Evolutionary conservation across 2,888 invertebrate genomes (phyloP).

Genomic region (Orgyia antiqua): DNA sequence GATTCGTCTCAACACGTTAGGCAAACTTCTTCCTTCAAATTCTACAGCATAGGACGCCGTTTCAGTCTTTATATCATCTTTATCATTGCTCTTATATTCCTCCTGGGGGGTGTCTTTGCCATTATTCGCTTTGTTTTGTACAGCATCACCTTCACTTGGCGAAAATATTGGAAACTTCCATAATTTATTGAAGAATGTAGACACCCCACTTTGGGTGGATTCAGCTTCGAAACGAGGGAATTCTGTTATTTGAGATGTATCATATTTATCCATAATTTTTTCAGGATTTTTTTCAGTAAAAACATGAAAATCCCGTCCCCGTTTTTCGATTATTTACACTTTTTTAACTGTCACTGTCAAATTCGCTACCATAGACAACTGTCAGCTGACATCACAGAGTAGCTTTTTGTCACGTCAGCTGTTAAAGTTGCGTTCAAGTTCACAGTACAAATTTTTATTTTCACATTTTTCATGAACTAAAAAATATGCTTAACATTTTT

Average conservation of each 20-base stretch:
- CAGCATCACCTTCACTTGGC: constrained; percentile 47
- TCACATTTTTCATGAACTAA: too few species aligned
- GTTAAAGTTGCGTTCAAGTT: too few species aligned
- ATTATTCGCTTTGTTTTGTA: constrained; percentile 38
- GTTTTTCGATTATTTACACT: too few species aligned
- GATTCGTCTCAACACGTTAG: constrained; percentile 91
- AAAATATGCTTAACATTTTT: too few species aligned
- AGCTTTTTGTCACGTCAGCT: too few species aligned
- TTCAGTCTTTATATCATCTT: constrained; percentile 48
- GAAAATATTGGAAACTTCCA: constrained; percentile 83
- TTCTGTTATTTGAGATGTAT: constrained; percentile 66
- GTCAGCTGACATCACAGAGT: too few species aligned
- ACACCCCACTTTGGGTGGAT: constrained; percentile 84
- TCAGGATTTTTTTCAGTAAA: too few species aligned
- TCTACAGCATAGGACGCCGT: constrained; percentile 72
- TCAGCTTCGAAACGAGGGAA: constrained; percentile 84
- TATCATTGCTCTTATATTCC: constrained; percentile 37
- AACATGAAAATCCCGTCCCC: too few species aligned
- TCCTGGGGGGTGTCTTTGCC: constrained; percentile 30
- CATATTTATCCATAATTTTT: constrained; percentile 64
- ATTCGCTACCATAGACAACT: too few species aligned
- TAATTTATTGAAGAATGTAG: constrained; percentile 85
- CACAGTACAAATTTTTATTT: too few species aligned
- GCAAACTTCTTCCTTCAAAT: constrained; percentile 86
- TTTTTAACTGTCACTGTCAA: too few species aligned